Base-by-base conservation (phyloP, 2,797 vertebrate genomes). In the Periophthalmus magnuspinnatus region DNA sequence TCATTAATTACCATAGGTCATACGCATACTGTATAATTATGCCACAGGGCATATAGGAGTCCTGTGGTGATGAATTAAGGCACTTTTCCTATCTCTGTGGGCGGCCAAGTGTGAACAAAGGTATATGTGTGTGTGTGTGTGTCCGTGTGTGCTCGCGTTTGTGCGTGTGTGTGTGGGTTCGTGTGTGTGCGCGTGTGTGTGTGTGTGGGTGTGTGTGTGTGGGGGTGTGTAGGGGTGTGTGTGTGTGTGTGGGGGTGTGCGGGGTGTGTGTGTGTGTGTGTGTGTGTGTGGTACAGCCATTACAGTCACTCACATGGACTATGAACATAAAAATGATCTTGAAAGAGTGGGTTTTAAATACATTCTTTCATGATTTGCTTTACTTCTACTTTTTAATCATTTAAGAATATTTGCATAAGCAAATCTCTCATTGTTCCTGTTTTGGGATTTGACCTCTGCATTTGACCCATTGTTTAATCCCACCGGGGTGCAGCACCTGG, bases 1-100 rank as follows among this genome's bases (percentile, higher is more conserved):
- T 89, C 72, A 85, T 89, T 90, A 91, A 91, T 91, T 88, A 92
- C 82, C 79, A 86, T 69, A 90, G 86, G 82, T 89, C 82, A 81
- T 84, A 87, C 81, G 81, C 82, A 83, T 81, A 82, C 64, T 76
- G 54, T 87, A 82, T 84, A 81, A 86, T 83, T 76, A 78, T 85
- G 80, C 85, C 47, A 13, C 64, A 4, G 78, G 84, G 73, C 78
- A 81, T 77, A 84, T 79, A 74, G 74, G 60, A 85, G 85, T 74
- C 67, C 81, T 71, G 5, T 75, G 72, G 79, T 88, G 81, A 88
- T 83, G 77, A 84, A 87, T 88, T 82, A 85, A 87, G 65, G 81
- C 75, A 63, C 69, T 71, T 80, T 80, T 45, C 57, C 67, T 78
- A 70, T 84, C 78, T 87, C 76, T 81, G 61, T 32, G 75, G 76